A percentile compares a stretch with the other conserved stretches of the same genome.
Evolutionary conservation across 1,140 invertebrate genomes (phyloP).

Genomic region (Rhizoglyphus robini): DNA sequence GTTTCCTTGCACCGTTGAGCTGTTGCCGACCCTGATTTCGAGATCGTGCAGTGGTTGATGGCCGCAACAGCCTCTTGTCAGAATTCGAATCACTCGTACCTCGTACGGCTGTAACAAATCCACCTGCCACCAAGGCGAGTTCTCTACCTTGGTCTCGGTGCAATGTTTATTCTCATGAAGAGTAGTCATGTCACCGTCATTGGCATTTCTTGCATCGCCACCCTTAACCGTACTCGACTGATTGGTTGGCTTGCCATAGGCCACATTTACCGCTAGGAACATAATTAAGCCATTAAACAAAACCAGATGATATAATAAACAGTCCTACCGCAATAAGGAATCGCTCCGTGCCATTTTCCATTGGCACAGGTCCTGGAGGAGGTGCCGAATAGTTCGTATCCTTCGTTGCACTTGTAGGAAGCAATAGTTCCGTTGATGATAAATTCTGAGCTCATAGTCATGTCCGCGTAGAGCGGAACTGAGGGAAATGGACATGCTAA

Average conservation of each 20-base stretch:
- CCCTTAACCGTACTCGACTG: constrained; percentile 64
- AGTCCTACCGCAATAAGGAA: constrained; percentile 62
- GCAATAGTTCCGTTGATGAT: constrained; percentile 44
- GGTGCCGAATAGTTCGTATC: constrained; percentile 56
- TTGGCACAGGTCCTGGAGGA: constrained; percentile 52
- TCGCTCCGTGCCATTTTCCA: constrained; percentile 59
- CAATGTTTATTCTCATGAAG: constrained; percentile 72
- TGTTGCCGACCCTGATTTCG: constrained; percentile 80
- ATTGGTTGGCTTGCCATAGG: constrained; percentile 68
- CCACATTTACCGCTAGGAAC: constrained; percentile 48
- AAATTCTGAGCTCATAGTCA: constrained; percentile 39
- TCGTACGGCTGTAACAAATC: constrained; percentile 67
- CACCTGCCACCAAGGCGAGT: constrained; percentile 80
- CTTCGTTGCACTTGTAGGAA: constrained; percentile 64
- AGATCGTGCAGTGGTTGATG: constrained; percentile 77
- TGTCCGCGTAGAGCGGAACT: constrained; percentile 61
- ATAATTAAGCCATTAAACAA: not conserved
- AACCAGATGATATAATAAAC: not conserved
- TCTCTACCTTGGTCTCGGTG: constrained; percentile 71
- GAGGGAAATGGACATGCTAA: constrained; percentile 41
- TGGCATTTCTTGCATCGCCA: constrained; percentile 61
- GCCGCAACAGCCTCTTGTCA: constrained; percentile 69
- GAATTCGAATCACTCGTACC: constrained; percentile 65
- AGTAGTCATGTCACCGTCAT: constrained; percentile 63
- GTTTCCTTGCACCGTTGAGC: constrained; percentile 65